These are phyloP conservation scores for Nemapogon koenigi DNA, from an alignment of 2,888 invertebrate species.

Conservation along the genomic window DNA sequence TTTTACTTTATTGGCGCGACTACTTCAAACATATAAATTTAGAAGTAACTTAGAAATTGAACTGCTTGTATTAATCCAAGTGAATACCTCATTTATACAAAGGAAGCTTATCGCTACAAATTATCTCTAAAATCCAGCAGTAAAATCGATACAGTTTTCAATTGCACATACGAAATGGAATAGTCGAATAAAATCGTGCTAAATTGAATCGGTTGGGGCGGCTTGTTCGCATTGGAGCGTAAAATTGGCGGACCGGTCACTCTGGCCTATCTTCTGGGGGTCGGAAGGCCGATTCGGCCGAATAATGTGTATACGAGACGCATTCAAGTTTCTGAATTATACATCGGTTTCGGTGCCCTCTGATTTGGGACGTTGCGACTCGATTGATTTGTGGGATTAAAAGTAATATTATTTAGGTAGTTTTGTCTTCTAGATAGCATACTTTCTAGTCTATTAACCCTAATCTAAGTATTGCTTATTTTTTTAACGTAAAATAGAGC, in stretches of 20 bases:
- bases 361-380: slow-evolving; percentile 38
- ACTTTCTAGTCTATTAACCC: no score
- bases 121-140: not conserved
- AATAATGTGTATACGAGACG: slow-evolving; percentile 9
- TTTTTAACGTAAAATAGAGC: no score
- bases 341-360: slow-evolving; percentile 45
- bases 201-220: slow-evolving; percentile 57
- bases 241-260: slow-evolving; percentile 55
- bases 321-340: slow-evolving; percentile 36
- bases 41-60: no score
- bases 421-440: no score
- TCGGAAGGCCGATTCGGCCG: slow-evolving; percentile 3
- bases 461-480: no score
- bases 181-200: slow-evolving; percentile 53
- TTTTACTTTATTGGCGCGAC: no score
- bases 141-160: slow-evolving; percentile 46
- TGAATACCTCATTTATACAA: no score
- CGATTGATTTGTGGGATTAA: no score
- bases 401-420: no score
- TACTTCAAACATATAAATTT: no score
- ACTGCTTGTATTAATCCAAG: no score
- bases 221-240: slow-evolving; percentile 41
- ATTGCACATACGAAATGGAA: slow-evolving; percentile 44
- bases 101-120: no score
- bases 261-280: slow-evolving; percentile 39